These are phyloP conservation scores for Mesocricetus auratus DNA, from an alignment of 2,113 vertebrate genomes.

Conservation along the genomic window DNA sequence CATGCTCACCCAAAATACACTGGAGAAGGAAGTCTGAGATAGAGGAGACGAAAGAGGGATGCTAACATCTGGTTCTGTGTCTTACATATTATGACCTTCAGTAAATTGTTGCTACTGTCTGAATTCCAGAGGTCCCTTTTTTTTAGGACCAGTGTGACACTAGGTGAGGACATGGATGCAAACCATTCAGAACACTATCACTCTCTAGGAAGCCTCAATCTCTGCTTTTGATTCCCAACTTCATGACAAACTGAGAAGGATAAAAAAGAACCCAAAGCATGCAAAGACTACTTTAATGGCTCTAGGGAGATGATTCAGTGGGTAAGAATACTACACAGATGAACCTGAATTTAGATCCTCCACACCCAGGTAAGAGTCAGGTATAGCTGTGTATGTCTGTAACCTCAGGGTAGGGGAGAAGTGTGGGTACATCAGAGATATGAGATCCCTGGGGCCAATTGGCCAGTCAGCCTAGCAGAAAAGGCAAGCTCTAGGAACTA, in stretches of 20 bases:
- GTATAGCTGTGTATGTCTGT: background rate
- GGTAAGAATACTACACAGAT: background rate
- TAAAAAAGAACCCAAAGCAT: background rate
- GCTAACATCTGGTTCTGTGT: background rate
- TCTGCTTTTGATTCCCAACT: background rate
- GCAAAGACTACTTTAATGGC: background rate
- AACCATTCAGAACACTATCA: background rate
- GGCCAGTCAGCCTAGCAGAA: background rate
- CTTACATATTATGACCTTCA: background rate
- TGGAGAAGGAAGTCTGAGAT: background rate
- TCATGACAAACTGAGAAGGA: background rate
- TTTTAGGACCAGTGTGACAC: background rate
- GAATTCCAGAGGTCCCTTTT: background rate
- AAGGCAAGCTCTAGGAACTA: background rate
- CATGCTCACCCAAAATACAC: accelerated
- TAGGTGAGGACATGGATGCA: background rate
- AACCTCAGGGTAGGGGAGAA: background rate
- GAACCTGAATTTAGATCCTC: background rate
- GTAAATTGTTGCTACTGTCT: no score
- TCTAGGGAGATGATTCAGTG: background rate
- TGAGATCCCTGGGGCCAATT: background rate
- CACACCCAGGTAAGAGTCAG: background rate
- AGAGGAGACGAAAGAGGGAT: background rate
- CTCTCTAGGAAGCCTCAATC: background rate
- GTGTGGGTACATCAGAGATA: background rate